These are phyloP conservation scores for Drosophila bocki DNA, from an alignment of 1,140 invertebrate species.

Conservation along the genomic window DNA sequence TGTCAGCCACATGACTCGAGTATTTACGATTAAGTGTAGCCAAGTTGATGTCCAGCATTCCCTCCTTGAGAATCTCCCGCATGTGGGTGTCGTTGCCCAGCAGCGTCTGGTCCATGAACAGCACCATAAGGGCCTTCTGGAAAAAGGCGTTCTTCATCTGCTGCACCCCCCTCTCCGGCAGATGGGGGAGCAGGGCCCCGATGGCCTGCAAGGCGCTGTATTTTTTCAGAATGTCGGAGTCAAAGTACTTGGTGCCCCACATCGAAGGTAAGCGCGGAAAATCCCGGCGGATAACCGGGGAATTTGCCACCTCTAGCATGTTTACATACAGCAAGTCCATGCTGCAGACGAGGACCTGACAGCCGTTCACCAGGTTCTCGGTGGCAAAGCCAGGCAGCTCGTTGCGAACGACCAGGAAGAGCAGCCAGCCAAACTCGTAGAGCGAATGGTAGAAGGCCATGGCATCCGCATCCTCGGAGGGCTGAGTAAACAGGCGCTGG, in stretches of 20 bases:
- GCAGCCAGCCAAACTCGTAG: constrained; percentile 97
- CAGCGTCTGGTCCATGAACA: constrained; percentile 65
- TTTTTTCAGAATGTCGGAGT: constrained; percentile 87
- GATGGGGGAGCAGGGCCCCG: constrained; percentile 92
- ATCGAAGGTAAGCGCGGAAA: constrained; percentile 92
- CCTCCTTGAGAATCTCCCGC: constrained; percentile 89
- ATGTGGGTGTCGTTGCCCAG: constrained; percentile 87
- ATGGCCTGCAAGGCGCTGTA: constrained; percentile 94
- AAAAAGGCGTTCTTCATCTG: constrained; percentile 96
- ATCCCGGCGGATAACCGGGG: constrained; percentile 92
- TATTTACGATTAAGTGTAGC: constrained; percentile 95
- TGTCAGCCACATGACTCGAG: constrained; percentile 94
- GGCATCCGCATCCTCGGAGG: constrained; percentile 73
- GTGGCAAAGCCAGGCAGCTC: constrained; percentile 90
- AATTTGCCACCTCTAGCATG: constrained; percentile 90
- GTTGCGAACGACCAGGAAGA: constrained; percentile 96
- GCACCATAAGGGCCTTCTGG: constrained; percentile 90
- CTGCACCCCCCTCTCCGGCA: constrained; percentile 92
- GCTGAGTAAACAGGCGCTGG: constrained; percentile 90
- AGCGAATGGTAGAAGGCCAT: constrained; percentile 81
- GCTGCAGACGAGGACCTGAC: constrained; percentile 95
- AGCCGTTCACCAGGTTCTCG: constrained; percentile 97
- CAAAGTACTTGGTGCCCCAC: constrained; percentile 89
- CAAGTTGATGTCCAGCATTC: constrained; percentile 91
- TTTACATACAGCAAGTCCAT: constrained; percentile 96